Evolutionary conservation across 2,888 invertebrate genomes (phyloP), one percentile per base, ranked within the genome.

Genomic region (Danaus chrysippus): DNA sequence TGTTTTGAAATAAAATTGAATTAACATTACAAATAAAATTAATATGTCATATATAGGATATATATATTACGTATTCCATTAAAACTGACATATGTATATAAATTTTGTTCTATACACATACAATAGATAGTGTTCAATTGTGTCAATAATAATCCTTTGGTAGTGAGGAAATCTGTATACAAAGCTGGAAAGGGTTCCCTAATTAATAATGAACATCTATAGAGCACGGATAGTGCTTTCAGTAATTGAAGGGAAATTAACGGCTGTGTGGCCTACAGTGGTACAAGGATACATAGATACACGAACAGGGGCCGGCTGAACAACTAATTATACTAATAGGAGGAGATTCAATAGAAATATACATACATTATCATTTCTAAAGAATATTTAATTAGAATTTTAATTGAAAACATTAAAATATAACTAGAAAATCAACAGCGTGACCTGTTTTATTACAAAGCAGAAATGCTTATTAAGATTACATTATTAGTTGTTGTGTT

Each of bases 171-270:
- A 66, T 70, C 62, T 66, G 69, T 72, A 66, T 66, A 69, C 67
- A 63, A 62, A 70, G 68, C 64, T 61, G 61, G 62, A 63, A 67
- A 63, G 65, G 69, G 66, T 64, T 63, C 65, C 66, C 58, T 66
- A 59, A 68, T 72, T 71, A 76, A 76, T 74, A 75, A 75, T 79
- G 75, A 72, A 78, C 63, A 56, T 70, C 69, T 66, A 70, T 72
- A 72, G 70, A 71, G 65, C 70, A 71, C 66, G 64, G 68, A 72
- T 64, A 71, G 74, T 74, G 69, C 70, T 68, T 68, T 67, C 64
- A 76, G 81, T 82, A 76, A 79, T 81, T 80, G 76, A 79, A 72
- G 76, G 71, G 66, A 60, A 64, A 60, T 62, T 64, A 62, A 58
- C 64, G 60, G 66, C 56, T 65, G 64, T 62, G 49, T 61, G 49